phyloP scores from a whole-genome alignment of 1,140 invertebrate species.

The Chironomus tepperi region DNA sequence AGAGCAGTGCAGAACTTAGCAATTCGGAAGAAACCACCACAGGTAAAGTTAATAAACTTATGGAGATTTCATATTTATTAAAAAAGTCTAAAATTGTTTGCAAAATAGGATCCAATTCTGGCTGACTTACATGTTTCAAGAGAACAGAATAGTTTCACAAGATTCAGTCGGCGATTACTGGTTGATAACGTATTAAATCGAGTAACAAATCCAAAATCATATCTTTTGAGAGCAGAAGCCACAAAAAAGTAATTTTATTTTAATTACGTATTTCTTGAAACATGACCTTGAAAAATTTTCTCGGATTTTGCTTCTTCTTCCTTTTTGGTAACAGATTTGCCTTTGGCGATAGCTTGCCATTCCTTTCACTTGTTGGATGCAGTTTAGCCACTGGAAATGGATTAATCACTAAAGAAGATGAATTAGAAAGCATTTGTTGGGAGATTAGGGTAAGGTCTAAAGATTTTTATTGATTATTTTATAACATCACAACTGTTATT shows the following conservation, averaged over 20 bases:
- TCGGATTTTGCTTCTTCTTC: neutral
- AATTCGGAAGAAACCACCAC: neutral
- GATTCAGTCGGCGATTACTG: conserved; percentile 45
- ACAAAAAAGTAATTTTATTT: conserved; percentile 40
- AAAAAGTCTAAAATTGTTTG: neutral
- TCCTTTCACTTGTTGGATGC: conserved; percentile 66
- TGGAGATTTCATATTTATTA: too few relatives aligned
- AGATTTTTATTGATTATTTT: too few relatives aligned
- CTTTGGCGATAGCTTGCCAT: conserved; percentile 60
- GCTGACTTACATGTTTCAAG: neutral
- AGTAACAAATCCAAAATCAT: conserved; percentile 55
- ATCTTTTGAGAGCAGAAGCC: conserved; percentile 51
- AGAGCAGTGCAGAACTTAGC: neutral
- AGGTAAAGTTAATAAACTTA: neutral
- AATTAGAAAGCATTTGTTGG: conserved; percentile 67
- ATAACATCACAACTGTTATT: neutral
- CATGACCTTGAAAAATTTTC: neutral
- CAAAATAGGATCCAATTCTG: neutral
- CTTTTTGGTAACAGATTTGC: conserved; percentile 42
- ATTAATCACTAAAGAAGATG: conserved; percentile 68
- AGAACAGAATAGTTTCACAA: neutral
- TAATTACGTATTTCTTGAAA: neutral
- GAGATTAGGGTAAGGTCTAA: conserved; percentile 59
- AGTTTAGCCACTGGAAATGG: conserved; percentile 63
- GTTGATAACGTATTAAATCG: conserved; percentile 60